Conservation (phyloP, 2,888 invertebrate species). For the Gerris lacustris region DNA sequence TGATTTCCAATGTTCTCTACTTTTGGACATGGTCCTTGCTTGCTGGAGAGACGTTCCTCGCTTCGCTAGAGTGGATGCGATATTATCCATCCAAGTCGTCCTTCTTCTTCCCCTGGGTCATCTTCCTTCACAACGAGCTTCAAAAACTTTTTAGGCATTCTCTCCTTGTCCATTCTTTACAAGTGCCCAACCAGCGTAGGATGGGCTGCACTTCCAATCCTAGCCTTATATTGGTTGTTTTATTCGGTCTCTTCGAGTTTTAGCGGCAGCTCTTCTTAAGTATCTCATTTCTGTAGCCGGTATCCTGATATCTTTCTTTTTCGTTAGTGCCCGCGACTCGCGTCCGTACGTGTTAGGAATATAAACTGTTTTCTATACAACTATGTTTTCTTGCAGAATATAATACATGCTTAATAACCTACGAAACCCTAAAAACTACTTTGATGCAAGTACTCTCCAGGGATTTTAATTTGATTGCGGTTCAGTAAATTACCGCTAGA, state of each 20-base stretch:
- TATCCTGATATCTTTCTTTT: background rate
- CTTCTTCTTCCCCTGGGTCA: background rate
- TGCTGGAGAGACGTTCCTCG: background rate
- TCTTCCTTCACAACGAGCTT: slow-evolving; percentile 2
- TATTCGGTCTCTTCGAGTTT: background rate
- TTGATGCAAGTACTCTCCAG: too few relatives aligned
- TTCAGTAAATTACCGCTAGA: too few relatives aligned
- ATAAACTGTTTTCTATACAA: background rate
- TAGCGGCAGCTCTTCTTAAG: background rate
- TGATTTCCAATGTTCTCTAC: background rate
- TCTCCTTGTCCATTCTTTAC: background rate
- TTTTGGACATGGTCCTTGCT: slow-evolving; percentile 3
- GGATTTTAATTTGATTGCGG: too few relatives aligned
- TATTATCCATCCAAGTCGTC: background rate
- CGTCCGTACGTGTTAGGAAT: background rate
- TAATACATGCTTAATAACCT: too few relatives aligned
- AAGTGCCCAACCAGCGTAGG: background rate
- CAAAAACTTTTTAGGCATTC: background rate
- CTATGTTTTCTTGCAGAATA: too few relatives aligned
- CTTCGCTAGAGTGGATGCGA: background rate
- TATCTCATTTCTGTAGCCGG: background rate
- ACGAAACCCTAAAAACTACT: too few relatives aligned
- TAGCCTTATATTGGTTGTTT: background rate
- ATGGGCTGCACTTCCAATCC: background rate
- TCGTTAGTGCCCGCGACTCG: background rate